Percentiles rank a stretch among this genome's conserved stretches.
Conservation (phyloP, 2,888 invertebrate genomes). For the Liopterus haemorrhoidalis region DNA sequence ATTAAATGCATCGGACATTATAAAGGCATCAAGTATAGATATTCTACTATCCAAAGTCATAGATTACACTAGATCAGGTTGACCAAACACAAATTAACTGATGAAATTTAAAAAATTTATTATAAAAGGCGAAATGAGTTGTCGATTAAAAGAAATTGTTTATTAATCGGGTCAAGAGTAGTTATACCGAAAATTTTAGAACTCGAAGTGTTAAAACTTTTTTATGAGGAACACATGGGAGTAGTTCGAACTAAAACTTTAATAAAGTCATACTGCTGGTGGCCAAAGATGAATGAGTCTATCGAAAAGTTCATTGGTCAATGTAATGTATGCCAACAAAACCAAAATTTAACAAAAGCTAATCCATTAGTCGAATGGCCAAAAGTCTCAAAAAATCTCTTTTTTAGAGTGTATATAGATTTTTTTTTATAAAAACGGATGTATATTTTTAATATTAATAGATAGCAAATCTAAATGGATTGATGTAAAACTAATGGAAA, state of each 20-base stretch:
- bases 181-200: constrained; percentile 23
- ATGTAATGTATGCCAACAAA: constrained; percentile 27
- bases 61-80: constrained; percentile 24
- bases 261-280: constrained; percentile 27
- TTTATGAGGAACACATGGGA: constrained; percentile 29
- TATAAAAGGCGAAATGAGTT: constrained; percentile 24
- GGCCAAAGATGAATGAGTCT: constrained; percentile 26
- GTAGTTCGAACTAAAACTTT: constrained; percentile 29
- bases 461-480: constrained; percentile 15
- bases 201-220: constrained; percentile 21
- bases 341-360: constrained; percentile 26
- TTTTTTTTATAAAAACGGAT: constrained; percentile 19
- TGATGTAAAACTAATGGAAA: constrained; percentile 14
- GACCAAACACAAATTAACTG: constrained; percentile 21
- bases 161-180: constrained; percentile 24
- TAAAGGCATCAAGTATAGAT: constrained; percentile 13
- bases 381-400: constrained; percentile 12
- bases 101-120: constrained; percentile 19
- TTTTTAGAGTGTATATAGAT: constrained; percentile 27
- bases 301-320: constrained; percentile 26
- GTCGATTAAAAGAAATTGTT: constrained; percentile 27
- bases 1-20: constrained; percentile 13
- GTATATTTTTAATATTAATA: constrained; percentile 7
- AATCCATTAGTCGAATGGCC: constrained; percentile 26
- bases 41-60: constrained; percentile 12